These are phyloP conservation scores for Sycophaga agraensis DNA, from an alignment of 1,140 invertebrate genomes.

Conservation along the genomic window DNA sequence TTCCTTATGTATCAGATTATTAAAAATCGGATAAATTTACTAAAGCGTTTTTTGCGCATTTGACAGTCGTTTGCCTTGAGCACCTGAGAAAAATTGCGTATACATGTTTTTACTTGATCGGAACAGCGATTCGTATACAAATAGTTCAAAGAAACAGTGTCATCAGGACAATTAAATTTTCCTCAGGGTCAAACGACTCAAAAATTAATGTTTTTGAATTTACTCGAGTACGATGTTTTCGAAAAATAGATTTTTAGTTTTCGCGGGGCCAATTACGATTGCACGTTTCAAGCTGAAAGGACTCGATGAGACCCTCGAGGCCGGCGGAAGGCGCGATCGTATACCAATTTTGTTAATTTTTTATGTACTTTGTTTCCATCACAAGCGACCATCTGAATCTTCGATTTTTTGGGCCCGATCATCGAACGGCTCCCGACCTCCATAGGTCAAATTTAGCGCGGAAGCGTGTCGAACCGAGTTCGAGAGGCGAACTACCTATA, in stretches of 20 bases:
- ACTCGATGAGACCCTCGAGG: conserved; percentile 9
- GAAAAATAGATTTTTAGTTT: no score
- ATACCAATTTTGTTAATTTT: conserved; percentile 15
- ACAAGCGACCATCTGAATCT: conserved; percentile 13
- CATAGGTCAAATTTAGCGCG: neutral
- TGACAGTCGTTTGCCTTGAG: no score
- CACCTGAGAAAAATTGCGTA: no score
- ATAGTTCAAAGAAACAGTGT: neutral
- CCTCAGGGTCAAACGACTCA: neutral
- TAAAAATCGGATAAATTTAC: no score
- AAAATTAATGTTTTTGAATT: neutral
- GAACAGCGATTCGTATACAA: no score
- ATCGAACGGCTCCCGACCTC: neutral
- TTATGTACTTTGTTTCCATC: neutral
- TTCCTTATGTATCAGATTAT: no score
- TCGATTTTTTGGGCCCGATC: conserved; percentile 2
- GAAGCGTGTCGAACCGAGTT: neutral
- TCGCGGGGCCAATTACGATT: no score
- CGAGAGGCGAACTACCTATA: conserved; percentile 9
- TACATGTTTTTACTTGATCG: no score
- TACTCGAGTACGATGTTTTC: neutral
- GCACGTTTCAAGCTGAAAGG: no score
- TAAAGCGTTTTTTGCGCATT: no score
- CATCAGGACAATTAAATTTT: neutral
- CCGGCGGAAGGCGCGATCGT: conserved; percentile 32